phyloP scores from a whole-genome alignment of 2,113 vertebrate species.

The Prietella phreatophila region DNA sequence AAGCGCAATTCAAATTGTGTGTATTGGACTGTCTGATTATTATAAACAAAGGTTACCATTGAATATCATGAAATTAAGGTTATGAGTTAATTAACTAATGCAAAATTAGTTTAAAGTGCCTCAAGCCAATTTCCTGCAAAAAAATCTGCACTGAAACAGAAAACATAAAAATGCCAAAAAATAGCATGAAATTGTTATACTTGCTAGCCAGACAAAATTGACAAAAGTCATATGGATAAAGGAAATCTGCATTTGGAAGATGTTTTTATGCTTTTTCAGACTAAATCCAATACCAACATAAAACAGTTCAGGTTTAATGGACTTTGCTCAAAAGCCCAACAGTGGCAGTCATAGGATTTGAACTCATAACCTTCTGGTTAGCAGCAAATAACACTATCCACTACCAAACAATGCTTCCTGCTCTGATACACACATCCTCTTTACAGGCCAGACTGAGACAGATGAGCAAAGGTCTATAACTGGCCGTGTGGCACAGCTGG shows the following conservation, averaged over 20 bases:
- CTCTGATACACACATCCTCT: background rate
- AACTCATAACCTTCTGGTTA: background rate
- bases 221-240: background rate
- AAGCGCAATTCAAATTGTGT: background rate
- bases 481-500: constrained; percentile 25
- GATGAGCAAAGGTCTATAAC: constrained; percentile 21
- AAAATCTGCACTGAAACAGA: background rate
- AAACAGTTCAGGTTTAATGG: background rate
- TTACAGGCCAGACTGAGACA: constrained; percentile 17
- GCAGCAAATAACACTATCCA: background rate
- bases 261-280: background rate
- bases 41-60: background rate
- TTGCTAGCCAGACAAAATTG: background rate
- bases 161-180: background rate
- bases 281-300: background rate
- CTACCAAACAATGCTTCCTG: background rate
- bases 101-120: background rate
- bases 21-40: background rate
- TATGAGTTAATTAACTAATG: background rate
- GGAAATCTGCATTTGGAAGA: background rate
- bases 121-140: background rate
- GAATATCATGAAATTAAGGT: background rate
- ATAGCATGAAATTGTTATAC: background rate
- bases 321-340: background rate
- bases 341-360: background rate